Evolutionary conservation across 92 coral and sea anemone genomes (phyloP).

Genomic region (Bergia puertoricense): DNA sequence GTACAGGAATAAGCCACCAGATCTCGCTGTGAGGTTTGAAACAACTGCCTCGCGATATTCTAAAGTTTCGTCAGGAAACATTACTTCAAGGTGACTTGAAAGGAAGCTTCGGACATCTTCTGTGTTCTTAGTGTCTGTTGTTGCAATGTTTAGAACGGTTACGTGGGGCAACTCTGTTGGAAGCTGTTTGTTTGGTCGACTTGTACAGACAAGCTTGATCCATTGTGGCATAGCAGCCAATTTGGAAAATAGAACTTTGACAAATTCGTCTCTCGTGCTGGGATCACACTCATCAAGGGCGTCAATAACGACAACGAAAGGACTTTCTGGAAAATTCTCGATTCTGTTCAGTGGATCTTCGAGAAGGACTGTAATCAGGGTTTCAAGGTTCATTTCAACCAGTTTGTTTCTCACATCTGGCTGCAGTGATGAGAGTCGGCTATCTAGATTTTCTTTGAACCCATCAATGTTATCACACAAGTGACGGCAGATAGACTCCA

Average conservation of each 20-base stretch:
- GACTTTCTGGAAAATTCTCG: not conserved
- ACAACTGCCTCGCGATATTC: too few species aligned
- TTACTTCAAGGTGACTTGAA: too few species aligned
- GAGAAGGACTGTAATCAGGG: not conserved
- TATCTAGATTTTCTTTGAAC: not conserved
- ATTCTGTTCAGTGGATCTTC: not conserved
- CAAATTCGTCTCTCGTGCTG: too few species aligned
- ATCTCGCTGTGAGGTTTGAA: too few species aligned
- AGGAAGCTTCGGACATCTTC: too few species aligned
- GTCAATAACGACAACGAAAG: not conserved
- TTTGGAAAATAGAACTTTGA: not conserved
- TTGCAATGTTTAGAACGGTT: too few species aligned
- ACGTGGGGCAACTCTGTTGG: too few species aligned
- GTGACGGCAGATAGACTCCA: not conserved
- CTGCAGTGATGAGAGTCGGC: not conserved
- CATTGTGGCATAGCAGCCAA: not conserved
- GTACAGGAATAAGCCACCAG: too few species aligned
- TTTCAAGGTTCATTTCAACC: not conserved
- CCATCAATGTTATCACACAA: not conserved
- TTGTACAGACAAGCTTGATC: not conserved
- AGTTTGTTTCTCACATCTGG: not conserved
- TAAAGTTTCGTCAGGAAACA: too few species aligned
- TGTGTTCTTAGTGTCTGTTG: too few species aligned
- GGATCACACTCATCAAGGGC: not conserved
- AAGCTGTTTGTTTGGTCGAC: too few species aligned